These are phyloP conservation scores for Acomys russatus DNA, from an alignment of 2,797 vertebrate genomes.

Conservation along the genomic window DNA sequence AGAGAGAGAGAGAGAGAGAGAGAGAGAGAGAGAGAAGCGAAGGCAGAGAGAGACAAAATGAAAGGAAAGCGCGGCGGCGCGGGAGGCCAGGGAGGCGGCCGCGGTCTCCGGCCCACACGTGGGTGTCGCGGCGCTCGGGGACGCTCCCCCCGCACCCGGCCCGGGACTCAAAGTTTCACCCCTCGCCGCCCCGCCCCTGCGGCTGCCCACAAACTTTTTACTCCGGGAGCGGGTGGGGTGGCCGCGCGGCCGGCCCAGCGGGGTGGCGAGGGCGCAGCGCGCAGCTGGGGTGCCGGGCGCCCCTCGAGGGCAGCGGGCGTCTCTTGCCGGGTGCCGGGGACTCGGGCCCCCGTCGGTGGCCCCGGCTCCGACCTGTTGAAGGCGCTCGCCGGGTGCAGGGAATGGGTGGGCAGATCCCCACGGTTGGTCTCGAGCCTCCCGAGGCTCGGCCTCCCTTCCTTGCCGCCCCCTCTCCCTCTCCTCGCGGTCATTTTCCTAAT, in stretches of 20 bases:
- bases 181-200: slow-evolving; percentile 78
- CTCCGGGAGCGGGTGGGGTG: slow-evolving; percentile 62
- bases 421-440: not conserved
- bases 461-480: slow-evolving; percentile 25
- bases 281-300: not conserved
- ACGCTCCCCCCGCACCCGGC: slow-evolving; percentile 71
- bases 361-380: slow-evolving; percentile 69
- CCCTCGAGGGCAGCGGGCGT: not conserved
- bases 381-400: not conserved
- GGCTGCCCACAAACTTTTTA: slow-evolving; percentile 84
- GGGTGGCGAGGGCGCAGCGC: slow-evolving; percentile 49
- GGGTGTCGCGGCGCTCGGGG: slow-evolving; percentile 69
- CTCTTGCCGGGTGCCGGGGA: not conserved
- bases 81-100: slow-evolving; percentile 59
- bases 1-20: slow-evolving; percentile 12
- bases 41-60: slow-evolving; percentile 50
- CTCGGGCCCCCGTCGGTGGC: not conserved
- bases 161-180: slow-evolving; percentile 81
- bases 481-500: slow-evolving; percentile 81
- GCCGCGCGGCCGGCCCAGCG: slow-evolving; percentile 56
- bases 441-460: not conserved
- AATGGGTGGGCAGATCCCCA: not conserved
- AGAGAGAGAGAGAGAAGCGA: not conserved
- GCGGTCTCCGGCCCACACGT: slow-evolving; percentile 45
- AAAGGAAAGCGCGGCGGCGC: slow-evolving; percentile 70